Percentiles rank a stretch among this genome's conserved stretches.
These are phyloP conservation scores for Rallus limicola DNA, from an alignment of 2,113 vertebrate genomes.

Conservation along the genomic window DNA sequence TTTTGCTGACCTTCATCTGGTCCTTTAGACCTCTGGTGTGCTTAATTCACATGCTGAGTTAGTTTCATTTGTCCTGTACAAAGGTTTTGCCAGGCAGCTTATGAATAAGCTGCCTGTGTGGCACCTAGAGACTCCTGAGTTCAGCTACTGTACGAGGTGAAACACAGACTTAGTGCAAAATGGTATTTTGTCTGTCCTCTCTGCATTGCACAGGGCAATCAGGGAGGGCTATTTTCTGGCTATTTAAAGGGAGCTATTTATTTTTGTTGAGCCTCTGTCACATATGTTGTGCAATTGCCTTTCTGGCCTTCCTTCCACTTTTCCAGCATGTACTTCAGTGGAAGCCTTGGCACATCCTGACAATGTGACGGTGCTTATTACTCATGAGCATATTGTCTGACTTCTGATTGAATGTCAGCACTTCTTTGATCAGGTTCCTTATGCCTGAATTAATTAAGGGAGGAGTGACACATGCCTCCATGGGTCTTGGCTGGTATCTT, in stretches of 20 bases:
- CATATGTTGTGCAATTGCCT: constrained; percentile 25
- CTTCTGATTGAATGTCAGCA: constrained; percentile 39
- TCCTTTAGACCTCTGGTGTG: not conserved
- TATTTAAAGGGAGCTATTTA: not conserved
- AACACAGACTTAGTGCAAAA: not conserved
- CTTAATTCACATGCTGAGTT: not conserved
- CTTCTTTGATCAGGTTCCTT: constrained; percentile 43
- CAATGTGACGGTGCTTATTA: not conserved
- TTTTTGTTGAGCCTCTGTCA: constrained; percentile 11
- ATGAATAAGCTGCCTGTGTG: not conserved
- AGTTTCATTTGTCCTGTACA: not conserved
- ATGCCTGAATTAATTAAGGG: constrained; percentile 21
- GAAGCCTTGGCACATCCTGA: constrained; percentile 23
- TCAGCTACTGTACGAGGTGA: not conserved
- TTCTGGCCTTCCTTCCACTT: not conserved
- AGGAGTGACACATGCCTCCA: not conserved
- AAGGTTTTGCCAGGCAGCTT: not conserved
- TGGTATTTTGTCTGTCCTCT: not conserved
- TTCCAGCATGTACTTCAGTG: constrained; percentile 1
- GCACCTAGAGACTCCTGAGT: not conserved
- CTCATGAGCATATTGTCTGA: constrained; percentile 42
- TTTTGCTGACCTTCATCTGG: not conserved
- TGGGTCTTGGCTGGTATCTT: not conserved
- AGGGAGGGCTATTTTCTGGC: not conserved
- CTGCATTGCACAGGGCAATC: not conserved